Conservation (phyloP, 2,888 invertebrate species). For the Peribatodes rhomboidaria region DNA sequence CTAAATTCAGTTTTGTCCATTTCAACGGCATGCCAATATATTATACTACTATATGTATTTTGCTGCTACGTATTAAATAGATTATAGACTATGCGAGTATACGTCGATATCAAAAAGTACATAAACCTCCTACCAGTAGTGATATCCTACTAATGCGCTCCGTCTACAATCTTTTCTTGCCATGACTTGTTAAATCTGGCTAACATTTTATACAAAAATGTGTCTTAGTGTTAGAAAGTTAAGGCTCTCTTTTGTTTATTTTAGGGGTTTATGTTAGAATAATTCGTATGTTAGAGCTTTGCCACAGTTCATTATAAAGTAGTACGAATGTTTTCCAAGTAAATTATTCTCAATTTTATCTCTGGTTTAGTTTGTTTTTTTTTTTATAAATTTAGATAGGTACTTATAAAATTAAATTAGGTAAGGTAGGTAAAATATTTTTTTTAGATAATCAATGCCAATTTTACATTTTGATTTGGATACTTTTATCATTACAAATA, state of each 20-base stretch:
- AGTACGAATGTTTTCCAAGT: neutral
- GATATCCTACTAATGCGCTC: conserved; percentile 84
- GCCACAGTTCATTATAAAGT: conserved; percentile 39
- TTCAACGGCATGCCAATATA: neutral
- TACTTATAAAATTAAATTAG: too few species aligned
- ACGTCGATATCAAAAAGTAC: conserved; percentile 69
- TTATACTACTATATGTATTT: neutral
- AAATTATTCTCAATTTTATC: too few species aligned
- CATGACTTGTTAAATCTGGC: conserved; percentile 78
- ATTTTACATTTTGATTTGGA: too few species aligned
- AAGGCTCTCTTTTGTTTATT: conserved; percentile 64
- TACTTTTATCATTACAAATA: too few species aligned
- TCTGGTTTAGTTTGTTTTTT: too few species aligned
- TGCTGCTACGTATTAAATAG: too few species aligned
- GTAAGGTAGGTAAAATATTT: too few species aligned
- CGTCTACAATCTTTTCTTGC: conserved; percentile 83
- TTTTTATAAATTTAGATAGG: too few species aligned
- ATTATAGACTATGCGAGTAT: conserved; percentile 62
- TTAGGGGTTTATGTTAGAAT: conserved; percentile 69
- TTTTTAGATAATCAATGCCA: too few species aligned
- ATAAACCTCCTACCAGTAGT: conserved; percentile 79
- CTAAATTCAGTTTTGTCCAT: neutral
- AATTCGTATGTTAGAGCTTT: conserved; percentile 77
- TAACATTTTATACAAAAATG: conserved; percentile 54
- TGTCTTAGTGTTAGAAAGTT: conserved; percentile 57